A percentile compares a stretch with the other conserved stretches of the same genome.
Conservation (phyloP, 2,888 invertebrate species). For the Chaetogeoica ovagalla region DNA sequence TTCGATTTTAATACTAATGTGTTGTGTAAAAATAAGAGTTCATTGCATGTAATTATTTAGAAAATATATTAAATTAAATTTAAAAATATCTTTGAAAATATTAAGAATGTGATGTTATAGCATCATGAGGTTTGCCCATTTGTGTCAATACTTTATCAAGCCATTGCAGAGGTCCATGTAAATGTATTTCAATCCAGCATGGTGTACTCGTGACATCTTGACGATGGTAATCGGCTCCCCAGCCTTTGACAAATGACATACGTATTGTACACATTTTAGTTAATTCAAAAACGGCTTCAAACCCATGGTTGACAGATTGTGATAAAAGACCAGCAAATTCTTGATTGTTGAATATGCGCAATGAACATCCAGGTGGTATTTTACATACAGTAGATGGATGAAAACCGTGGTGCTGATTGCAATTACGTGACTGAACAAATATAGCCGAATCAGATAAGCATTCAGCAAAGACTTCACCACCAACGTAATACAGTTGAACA, state of each 20-base stretch:
- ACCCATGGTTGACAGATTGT: slow-evolving; percentile 96
- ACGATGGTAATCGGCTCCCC: slow-evolving; percentile 99
- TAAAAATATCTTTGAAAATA: slow-evolving; percentile 5
- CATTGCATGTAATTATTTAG: too few relatives aligned
- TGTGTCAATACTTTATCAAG: slow-evolving; percentile 96
- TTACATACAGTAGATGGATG: slow-evolving; percentile 99
- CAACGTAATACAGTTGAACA: slow-evolving; percentile 92
- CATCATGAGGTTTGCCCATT: slow-evolving; percentile 97
- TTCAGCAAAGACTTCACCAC: slow-evolving; percentile 97
- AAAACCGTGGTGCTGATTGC: slow-evolving; percentile 97
- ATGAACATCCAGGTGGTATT: slow-evolving; percentile 92
- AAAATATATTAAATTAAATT: not conserved
- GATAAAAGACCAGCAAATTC: slow-evolving; percentile 93
- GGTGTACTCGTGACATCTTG: slow-evolving; percentile 99
- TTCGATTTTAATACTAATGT: too few relatives aligned
- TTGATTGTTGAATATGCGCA: slow-evolving; percentile 98
- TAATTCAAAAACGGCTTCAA: slow-evolving; percentile 97
- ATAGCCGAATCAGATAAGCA: slow-evolving; percentile 96
- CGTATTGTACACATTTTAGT: slow-evolving; percentile 98
- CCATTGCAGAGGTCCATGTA: slow-evolving; percentile 98
- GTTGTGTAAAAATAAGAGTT: too few relatives aligned
- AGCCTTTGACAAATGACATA: slow-evolving; percentile 99
- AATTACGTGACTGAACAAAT: slow-evolving; percentile 97
- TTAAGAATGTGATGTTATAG: slow-evolving; percentile 92
- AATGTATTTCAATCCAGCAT: slow-evolving; percentile 98